These are phyloP conservation scores for Scaptomyza hsui DNA, from an alignment of 1,140 invertebrate species.

Conservation along the genomic window DNA sequence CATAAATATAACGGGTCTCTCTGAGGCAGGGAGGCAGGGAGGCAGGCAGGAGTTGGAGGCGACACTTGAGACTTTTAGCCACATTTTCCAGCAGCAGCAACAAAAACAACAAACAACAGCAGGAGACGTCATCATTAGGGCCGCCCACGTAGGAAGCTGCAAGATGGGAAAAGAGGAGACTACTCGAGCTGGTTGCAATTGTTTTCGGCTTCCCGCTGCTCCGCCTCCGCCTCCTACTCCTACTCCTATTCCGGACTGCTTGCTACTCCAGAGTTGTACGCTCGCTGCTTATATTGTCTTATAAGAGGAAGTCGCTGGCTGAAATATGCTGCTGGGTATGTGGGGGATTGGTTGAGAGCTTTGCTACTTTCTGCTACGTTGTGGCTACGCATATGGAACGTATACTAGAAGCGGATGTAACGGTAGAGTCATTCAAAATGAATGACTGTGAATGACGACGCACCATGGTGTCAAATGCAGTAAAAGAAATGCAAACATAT, in stretches of 20 bases:
- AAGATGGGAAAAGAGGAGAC: background rate
- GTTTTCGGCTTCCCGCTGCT: constrained; percentile 68
- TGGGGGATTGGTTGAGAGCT: constrained; percentile 50
- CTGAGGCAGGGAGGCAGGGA: background rate
- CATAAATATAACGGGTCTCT: constrained; percentile 67
- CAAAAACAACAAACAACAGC: constrained; percentile 36
- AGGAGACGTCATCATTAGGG: constrained; percentile 72
- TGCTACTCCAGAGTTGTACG: constrained; percentile 22
- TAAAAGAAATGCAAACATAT: background rate
- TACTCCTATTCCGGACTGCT: too few relatives aligned
- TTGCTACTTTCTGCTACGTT: background rate
- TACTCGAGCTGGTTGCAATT: constrained; percentile 37
- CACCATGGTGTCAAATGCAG: constrained; percentile 18
- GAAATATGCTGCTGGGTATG: background rate
- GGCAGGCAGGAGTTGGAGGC: constrained; percentile 27
- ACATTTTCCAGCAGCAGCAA: constrained; percentile 57
- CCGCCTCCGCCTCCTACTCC: constrained; percentile 17
- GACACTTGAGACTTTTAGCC: constrained; percentile 75
- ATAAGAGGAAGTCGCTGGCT: constrained; percentile 51
- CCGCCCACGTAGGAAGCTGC: constrained; percentile 58
- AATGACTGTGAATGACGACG: constrained; percentile 25
- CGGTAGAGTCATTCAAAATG: constrained; percentile 27
- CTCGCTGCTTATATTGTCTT: constrained; percentile 74
- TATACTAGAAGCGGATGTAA: constrained; percentile 35
- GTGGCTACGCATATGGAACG: constrained; percentile 40